These are phyloP conservation scores for Caradrina kadenii DNA, from an alignment of 2,888 invertebrate species.

Conservation along the genomic window DNA sequence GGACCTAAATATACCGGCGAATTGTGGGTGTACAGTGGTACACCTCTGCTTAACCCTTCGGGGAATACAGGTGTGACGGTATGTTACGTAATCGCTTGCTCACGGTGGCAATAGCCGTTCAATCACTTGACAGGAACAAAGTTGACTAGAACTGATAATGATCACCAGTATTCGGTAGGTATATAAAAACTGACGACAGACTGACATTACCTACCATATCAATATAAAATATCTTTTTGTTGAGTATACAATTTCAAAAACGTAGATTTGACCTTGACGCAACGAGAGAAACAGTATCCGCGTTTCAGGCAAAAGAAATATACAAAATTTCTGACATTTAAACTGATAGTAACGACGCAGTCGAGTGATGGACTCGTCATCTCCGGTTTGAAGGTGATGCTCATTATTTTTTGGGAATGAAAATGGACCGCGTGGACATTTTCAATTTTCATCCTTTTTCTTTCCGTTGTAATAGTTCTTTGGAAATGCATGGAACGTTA, in stretches of 20 bases:
- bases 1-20: too few species aligned
- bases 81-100: too few species aligned
- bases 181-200: too few species aligned
- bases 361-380: conserved; percentile 35
- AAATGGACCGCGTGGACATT: conserved; percentile 12
- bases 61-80: too few species aligned
- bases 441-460: conserved; percentile 17
- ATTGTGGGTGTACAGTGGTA: too few species aligned
- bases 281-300: neutral
- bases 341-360: conserved; percentile 35
- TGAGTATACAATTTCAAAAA: neutral
- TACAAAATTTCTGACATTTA: conserved; percentile 23
- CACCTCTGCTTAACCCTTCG: too few species aligned
- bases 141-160: too few species aligned
- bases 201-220: neutral
- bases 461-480: neutral
- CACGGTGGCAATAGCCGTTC: too few species aligned
- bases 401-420: conserved; percentile 48
- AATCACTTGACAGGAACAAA: too few species aligned
- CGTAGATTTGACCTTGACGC: conserved; percentile 10
- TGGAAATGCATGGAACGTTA: neutral
- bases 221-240: neutral
- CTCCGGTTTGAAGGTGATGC: conserved; percentile 30
- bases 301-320: conserved; percentile 9
- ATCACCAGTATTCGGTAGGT: too few species aligned